Percentiles rank a stretch among this genome's conserved stretches.
These are phyloP conservation scores for Montipora foliosa DNA, from an alignment of 64 coral and sea anemone species.

Conservation along the genomic window DNA sequence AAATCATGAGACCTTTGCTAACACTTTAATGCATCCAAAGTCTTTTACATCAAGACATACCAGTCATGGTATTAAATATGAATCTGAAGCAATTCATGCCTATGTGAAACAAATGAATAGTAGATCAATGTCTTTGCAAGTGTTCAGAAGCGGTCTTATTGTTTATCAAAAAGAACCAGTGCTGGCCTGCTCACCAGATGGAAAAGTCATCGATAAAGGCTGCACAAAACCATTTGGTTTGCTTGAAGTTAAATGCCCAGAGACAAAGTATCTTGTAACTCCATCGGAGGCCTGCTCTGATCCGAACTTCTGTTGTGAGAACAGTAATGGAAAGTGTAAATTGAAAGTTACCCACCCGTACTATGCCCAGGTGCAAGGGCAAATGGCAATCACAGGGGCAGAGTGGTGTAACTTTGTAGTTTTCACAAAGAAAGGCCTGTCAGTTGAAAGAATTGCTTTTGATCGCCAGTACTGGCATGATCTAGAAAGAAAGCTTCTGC, in stretches of 20 bases:
- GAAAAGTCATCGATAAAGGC: slow-evolving; percentile 56
- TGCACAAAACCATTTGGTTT: slow-evolving; percentile 30
- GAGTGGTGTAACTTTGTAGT: slow-evolving; percentile 41
- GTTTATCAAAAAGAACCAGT: slow-evolving; percentile 8
- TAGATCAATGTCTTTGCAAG: neutral
- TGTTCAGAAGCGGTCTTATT: no score
- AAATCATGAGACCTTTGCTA: neutral
- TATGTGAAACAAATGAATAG: slow-evolving; percentile 33
- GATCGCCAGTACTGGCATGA: slow-evolving; percentile 26
- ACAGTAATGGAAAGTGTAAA: neutral
- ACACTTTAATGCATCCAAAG: neutral
- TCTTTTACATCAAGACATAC: neutral
- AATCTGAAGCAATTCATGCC: slow-evolving; percentile 16
- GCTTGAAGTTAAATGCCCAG: slow-evolving; percentile 59
- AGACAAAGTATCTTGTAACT: slow-evolving; percentile 31
- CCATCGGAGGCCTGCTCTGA: slow-evolving; percentile 40
- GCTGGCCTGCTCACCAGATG: slow-evolving; percentile 39
- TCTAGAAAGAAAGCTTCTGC: slow-evolving; percentile 5
- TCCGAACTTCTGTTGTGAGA: neutral
- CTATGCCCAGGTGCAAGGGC: slow-evolving; percentile 42
- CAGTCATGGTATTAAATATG: slow-evolving; percentile 44
- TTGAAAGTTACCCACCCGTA: slow-evolving; percentile 12
- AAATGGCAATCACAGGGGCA: slow-evolving; percentile 36
- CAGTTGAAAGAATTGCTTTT: slow-evolving; percentile 31
- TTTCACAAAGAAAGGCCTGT: slow-evolving; percentile 23